A percentile compares a stretch with the other conserved stretches of the same genome.
Evolutionary conservation across 2,888 invertebrate genomes (phyloP).

Genomic region (Prosopocoilus inquinatus): DNA sequence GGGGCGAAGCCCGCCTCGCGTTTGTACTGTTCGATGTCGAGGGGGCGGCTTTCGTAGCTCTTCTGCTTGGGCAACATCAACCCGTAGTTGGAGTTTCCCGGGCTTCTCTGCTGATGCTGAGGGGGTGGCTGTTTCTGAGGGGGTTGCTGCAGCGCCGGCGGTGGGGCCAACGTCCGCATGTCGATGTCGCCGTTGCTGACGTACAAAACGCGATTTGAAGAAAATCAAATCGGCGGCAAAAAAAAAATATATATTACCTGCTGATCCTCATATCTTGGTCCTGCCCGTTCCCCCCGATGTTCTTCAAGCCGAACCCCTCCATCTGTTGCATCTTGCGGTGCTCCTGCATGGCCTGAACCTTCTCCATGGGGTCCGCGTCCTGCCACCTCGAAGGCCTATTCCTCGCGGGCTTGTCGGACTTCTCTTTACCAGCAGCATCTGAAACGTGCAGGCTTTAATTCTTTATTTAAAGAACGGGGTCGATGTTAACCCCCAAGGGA

Average conservation of each 20-base stretch:
- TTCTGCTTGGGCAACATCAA: constrained; percentile 4
- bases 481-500: too few species aligned
- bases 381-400: constrained; percentile 49
- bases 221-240: constrained; percentile 1
- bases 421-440: constrained; percentile 25
- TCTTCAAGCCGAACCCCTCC: not conserved
- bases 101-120: constrained; percentile 17
- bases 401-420: constrained; percentile 35
- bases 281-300: constrained; percentile 35
- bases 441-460: not conserved
- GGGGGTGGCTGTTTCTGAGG: constrained; percentile 18
- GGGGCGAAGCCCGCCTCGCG: constrained; percentile 30
- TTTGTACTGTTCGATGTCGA: constrained; percentile 28
- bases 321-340: constrained; percentile 19
- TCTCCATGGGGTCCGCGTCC: constrained; percentile 38
- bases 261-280: constrained; percentile 50
- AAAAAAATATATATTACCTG: constrained; percentile 37
- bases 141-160: constrained; percentile 21
- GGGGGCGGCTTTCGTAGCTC: constrained; percentile 4
- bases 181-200: constrained; percentile 50
- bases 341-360: constrained; percentile 24
- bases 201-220: constrained; percentile 11
- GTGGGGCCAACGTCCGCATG: constrained; percentile 46
- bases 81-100: constrained; percentile 2
- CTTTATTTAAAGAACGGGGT: too few species aligned